A percentile compares a stretch with the other conserved stretches of the same genome.
These are phyloP conservation scores for Anhinga anhinga DNA, from an alignment of 2,113 vertebrate species.

Conservation along the genomic window DNA sequence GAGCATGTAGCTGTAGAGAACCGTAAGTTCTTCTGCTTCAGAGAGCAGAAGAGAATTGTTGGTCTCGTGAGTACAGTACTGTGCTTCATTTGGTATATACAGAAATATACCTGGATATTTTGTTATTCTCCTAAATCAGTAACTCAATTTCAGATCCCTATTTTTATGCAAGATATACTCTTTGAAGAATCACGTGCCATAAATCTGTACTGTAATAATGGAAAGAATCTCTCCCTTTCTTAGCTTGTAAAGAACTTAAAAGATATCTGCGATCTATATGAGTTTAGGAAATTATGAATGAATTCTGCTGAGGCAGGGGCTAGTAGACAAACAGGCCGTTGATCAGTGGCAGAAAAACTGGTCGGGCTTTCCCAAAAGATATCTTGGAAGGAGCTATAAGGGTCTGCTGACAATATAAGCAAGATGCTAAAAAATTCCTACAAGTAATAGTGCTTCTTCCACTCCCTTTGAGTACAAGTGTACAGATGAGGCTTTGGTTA, in stretches of 20 bases:
- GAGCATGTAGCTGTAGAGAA: neutral
- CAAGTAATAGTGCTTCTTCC: neutral
- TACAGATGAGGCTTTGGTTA: neutral
- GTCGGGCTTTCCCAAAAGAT: neutral
- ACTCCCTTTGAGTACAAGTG: neutral
- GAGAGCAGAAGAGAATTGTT: neutral
- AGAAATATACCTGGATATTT: neutral
- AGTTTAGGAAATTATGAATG: neutral
- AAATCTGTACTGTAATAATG: neutral
- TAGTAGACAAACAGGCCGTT: neutral
- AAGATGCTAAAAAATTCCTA: neutral
- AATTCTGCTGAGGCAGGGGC: neutral
- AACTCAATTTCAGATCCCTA: neutral
- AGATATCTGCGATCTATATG: neutral
- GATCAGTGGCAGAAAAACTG: neutral
- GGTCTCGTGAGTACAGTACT: neutral
- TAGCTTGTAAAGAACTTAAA: constrained; percentile 7
- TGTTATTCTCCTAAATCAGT: neutral
- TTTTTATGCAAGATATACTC: neutral
- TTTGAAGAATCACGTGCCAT: neutral
- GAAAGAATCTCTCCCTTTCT: neutral
- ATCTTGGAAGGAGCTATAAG: neutral
- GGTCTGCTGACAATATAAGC: neutral
- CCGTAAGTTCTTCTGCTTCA: neutral
- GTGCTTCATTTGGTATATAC: neutral